Evolutionary conservation across 2,113 vertebrate genomes (phyloP).

Genomic region (Colius striatus): DNA sequence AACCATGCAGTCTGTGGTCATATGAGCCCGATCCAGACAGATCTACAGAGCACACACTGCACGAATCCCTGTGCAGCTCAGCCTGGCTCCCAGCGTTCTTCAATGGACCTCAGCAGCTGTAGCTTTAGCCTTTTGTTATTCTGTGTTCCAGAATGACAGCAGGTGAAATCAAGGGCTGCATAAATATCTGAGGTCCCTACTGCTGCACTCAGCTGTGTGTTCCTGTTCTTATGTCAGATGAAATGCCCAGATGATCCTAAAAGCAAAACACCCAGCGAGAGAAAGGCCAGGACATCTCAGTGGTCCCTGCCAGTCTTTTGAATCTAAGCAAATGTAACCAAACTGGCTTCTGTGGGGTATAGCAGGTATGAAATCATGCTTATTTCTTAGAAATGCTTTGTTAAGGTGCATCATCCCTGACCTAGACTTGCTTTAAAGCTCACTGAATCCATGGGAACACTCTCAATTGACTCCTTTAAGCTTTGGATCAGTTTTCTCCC

Average conservation of each 20-base stretch:
- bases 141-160: not conserved
- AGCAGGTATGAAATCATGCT: not conserved
- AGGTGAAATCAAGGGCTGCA: not conserved
- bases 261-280: not conserved
- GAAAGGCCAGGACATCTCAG: not conserved
- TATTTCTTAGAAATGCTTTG: not conserved
- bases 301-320: not conserved
- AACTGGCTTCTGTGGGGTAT: not conserved
- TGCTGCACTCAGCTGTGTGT: not conserved
- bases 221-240: not conserved
- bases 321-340: not conserved
- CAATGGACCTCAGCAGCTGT: not conserved
- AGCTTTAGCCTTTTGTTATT: not conserved
- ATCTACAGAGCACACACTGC: too few relatives aligned
- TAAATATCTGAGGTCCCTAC: not conserved
- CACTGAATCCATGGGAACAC: not conserved
- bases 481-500: slow-evolving; percentile 3
- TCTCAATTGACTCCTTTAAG: not conserved
- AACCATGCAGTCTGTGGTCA: too few relatives aligned
- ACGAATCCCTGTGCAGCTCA: not conserved
- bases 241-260: not conserved
- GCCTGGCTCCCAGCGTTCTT: not conserved
- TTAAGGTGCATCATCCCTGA: not conserved
- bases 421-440: not conserved
- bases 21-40: not conserved